phyloP scores from a whole-genome alignment of 2,888 invertebrate genomes.

The Megalurothrips usitatus region DNA sequence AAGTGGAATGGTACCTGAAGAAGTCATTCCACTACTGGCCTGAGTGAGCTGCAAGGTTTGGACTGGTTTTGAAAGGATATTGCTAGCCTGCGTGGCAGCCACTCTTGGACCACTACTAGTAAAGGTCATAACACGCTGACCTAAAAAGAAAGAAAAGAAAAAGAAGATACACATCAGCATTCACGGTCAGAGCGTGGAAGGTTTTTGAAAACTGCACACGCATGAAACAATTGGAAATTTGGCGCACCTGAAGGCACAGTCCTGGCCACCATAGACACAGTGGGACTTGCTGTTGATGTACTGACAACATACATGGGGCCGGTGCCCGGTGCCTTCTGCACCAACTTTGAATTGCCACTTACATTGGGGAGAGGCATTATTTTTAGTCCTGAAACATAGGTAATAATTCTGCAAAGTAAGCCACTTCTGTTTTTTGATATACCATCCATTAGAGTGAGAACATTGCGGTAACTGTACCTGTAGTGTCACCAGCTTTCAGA shows the following conservation, averaged over 20 bases:
- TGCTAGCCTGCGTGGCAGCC: neutral
- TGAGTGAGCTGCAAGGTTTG: neutral
- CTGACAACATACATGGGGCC: neutral
- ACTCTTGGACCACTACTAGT: neutral
- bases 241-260: neutral
- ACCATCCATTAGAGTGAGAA: no score
- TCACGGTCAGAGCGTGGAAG: neutral
- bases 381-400: neutral
- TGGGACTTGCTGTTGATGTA: neutral
- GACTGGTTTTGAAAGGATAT: neutral
- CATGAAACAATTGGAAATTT: neutral
- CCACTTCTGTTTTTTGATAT: no score
- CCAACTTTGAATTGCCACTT: neutral
- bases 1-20: neutral
- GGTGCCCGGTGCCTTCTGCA: neutral
- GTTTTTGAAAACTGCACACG: neutral
- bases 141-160: neutral
- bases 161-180: no score
- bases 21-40: neutral
- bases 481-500: neutral
- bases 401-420: no score
- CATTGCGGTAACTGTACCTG: neutral
- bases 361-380: neutral
- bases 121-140: neutral
- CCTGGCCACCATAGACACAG: slow-evolving; percentile 4